These are phyloP conservation scores for Drosophila meridionalis DNA, from an alignment of 2,888 invertebrate species.

Conservation along the genomic window DNA sequence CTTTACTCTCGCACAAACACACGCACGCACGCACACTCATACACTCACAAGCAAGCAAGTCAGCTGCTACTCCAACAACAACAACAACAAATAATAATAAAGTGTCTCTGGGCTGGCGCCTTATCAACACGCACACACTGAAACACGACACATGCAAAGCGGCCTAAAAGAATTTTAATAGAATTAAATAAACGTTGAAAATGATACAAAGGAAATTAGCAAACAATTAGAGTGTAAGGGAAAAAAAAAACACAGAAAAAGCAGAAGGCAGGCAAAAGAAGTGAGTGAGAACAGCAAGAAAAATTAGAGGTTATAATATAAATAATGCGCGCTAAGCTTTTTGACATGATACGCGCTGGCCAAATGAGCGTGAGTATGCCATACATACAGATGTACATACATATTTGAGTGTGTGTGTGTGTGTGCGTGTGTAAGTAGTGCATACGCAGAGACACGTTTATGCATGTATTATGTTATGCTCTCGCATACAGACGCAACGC, in stretches of 20 bases:
- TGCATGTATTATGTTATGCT: constrained; percentile 45
- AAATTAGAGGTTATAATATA: constrained; percentile 79
- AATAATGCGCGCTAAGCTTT: constrained; percentile 77
- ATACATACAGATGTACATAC: background rate
- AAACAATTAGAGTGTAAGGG: constrained; percentile 60
- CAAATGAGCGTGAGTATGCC: constrained; percentile 40
- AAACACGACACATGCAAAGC: constrained; percentile 18
- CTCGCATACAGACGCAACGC: constrained; percentile 34
- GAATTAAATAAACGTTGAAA: constrained; percentile 52
- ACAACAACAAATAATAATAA: constrained; percentile 69
- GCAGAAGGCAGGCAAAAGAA: constrained; percentile 35
- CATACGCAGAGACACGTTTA: constrained; percentile 19
- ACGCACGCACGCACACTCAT: constrained; percentile 21
- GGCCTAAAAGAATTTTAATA: constrained; percentile 34
- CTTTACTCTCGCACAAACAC: constrained; percentile 12
- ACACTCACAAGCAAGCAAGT: constrained; percentile 40
- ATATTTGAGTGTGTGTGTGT: background rate
- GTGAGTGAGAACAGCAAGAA: constrained; percentile 50
- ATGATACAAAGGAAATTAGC: constrained; percentile 60
- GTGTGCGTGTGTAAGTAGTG: constrained; percentile 6
- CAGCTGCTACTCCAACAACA: constrained; percentile 67
- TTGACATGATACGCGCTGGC: constrained; percentile 68
- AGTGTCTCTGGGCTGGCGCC: constrained; percentile 52
- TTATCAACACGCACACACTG: constrained; percentile 49
- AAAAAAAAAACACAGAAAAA: constrained; percentile 9